phyloP scores from a whole-genome alignment of 2,113 vertebrate species.

The Caracal caracal region DNA sequence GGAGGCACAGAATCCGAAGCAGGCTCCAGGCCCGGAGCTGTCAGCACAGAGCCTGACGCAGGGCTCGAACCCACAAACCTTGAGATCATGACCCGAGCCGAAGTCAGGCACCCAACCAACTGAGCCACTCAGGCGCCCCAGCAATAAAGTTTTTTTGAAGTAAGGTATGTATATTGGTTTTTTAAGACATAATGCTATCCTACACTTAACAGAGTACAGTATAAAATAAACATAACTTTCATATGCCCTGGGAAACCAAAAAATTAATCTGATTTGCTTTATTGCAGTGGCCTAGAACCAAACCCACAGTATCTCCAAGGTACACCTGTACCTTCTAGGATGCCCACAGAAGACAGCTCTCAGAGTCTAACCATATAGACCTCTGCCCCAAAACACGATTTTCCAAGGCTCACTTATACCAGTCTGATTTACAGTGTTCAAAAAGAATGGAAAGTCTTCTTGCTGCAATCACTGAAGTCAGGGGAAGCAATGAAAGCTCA shows the following conservation, averaged over 20 bases:
- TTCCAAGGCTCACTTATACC: background rate
- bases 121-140: too few species aligned
- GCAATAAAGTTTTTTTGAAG: background rate
- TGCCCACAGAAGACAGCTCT: background rate
- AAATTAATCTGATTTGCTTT: background rate
- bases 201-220: background rate
- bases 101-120: too few species aligned
- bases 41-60: too few species aligned
- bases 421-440: background rate
- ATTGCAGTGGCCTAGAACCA: background rate
- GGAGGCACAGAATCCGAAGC: too few species aligned
- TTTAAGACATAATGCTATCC: background rate
- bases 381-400: conserved; percentile 10
- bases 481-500: background rate
- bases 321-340: background rate
- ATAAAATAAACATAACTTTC: background rate
- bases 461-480: background rate
- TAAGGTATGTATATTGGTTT: background rate
- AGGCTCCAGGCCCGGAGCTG: too few species aligned
- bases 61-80: too few species aligned
- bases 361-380: background rate
- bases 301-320: background rate
- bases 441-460: conserved; percentile 7
- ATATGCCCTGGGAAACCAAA: background rate
- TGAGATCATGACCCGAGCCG: too few species aligned